Percentiles rank a stretch among this genome's conserved stretches.
These are phyloP conservation scores for Motacilla alba DNA, from an alignment of 2,113 vertebrate genomes.

Conservation along the genomic window DNA sequence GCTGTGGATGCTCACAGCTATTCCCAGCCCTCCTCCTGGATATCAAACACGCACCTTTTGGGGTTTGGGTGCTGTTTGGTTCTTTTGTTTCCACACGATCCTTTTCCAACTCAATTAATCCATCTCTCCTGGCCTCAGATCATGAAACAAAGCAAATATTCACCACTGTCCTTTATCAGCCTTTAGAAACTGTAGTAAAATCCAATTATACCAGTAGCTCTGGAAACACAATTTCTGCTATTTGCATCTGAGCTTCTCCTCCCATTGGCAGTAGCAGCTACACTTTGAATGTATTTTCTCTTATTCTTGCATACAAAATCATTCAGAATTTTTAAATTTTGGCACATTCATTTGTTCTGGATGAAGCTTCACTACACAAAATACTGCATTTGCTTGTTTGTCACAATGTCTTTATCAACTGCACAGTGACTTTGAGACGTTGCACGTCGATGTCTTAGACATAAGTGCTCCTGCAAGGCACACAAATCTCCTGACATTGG, in stretches of 20 bases:
- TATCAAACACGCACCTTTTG: neutral
- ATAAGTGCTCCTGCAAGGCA: neutral
- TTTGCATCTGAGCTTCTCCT: neutral
- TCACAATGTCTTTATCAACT: neutral
- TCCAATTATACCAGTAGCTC: neutral
- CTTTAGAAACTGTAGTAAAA: neutral
- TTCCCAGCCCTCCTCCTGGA: neutral
- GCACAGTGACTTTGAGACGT: neutral
- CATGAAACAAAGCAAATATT: neutral
- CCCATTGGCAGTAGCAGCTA: neutral
- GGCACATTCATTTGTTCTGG: neutral
- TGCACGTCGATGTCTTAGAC: neutral
- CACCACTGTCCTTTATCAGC: neutral
- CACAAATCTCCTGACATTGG: neutral
- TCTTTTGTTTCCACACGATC: neutral
- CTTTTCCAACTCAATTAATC: neutral
- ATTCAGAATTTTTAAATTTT: neutral
- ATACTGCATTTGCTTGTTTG: neutral
- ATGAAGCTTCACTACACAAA: neutral
- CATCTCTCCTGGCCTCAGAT: neutral
- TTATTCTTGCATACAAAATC: neutral
- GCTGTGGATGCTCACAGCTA: accelerated
- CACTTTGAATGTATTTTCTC: neutral
- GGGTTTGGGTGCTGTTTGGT: neutral
- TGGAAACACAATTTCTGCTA: neutral